Evolutionary conservation across 2,113 vertebrate genomes (phyloP), one percentile per base, ranked within the genome.

Genomic region (Merops nubicus): DNA sequence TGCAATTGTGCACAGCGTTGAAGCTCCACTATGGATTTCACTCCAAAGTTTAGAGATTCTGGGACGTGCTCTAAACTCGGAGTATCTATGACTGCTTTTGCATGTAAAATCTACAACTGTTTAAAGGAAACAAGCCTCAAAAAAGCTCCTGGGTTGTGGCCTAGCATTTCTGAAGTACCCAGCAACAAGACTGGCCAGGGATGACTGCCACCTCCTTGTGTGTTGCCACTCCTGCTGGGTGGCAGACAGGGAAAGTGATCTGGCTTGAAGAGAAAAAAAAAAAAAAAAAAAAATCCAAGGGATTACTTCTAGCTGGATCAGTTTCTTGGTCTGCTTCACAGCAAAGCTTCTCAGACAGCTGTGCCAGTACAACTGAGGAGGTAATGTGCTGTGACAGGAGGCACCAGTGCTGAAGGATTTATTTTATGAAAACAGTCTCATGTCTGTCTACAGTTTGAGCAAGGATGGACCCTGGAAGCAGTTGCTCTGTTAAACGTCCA

Each of bases 301-400:
- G 50, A 70, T 92, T 92, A 65, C 34, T 88, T 93, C 50, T 42
- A 92, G 50, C 19, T 93, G 81, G 70, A 80, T 91, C 76, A 59
- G 21, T 75, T 83, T 47, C 63, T 89, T 80, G 63, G 38, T 90
- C 75, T 91, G 42, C 15, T 77, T 97, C 72, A 47, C 75, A 88
- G 33, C 25, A 88, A 93, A 97, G 28, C 67, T 50, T 88, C 67
- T 92, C 19, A 56, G 50, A 38, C 29, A 88, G 59, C 56, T 88
- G 45, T 74, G 75, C 45, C 36, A 54, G 65, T 76, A 73, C 25
- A 34, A 20, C 45, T 29, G 63, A 62, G 54, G 54, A 80, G 45
- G 78, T 91, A 88, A 94, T 69, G 72, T 62, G 25, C 75, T 83
- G 75, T 94, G 88, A 91, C 64, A 89, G 76, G 68, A 94, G 54